Evolutionary conservation across 1,140 invertebrate genomes (phyloP).

Genomic region (Drosophila yakuba): DNA sequence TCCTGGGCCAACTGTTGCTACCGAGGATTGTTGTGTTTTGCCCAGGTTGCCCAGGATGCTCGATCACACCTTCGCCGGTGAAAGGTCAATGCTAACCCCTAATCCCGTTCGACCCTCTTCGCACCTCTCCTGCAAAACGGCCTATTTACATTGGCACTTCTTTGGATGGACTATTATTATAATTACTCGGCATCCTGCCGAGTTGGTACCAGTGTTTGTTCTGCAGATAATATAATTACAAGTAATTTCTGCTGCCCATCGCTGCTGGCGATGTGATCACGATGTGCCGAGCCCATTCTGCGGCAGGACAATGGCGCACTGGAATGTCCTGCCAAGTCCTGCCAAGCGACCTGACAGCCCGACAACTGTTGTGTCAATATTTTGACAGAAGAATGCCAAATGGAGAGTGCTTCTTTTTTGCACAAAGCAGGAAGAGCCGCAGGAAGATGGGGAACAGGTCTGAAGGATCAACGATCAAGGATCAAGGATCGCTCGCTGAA

Average conservation of each 20-base stretch:
- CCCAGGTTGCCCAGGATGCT: not conserved
- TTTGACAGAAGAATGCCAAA: conserved; percentile 84
- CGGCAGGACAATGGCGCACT: conserved; percentile 40
- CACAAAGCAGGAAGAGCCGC: conserved; percentile 41
- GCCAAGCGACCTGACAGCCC: conserved; percentile 45
- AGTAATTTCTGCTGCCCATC: conserved; percentile 53
- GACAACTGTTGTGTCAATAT: conserved; percentile 81
- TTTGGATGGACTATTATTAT: conserved; percentile 20
- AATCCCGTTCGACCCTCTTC: conserved; percentile 23
- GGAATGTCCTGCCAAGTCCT: conserved; percentile 54
- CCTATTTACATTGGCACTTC: conserved; percentile 51
- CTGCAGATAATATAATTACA: conserved; percentile 78
- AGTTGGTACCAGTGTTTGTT: conserved; percentile 39
- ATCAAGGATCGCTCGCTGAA: conserved; percentile 17
- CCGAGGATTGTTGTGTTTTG: conserved; percentile 34
- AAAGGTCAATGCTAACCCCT: conserved; percentile 54
- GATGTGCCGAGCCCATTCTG: conserved; percentile 54
- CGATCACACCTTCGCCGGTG: conserved; percentile 34
- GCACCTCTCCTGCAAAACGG: conserved; percentile 16
- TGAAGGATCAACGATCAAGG: conserved; percentile 11
- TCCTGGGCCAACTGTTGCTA: conserved; percentile 48
- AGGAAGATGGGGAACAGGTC: conserved; percentile 5
- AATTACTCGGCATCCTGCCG: conserved; percentile 16
- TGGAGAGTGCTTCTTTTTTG: conserved; percentile 35
- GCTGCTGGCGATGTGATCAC: conserved; percentile 1